phyloP scores from a whole-genome alignment of 37 sponge, comb jelly and placozoan species.

The Bolinopsis microptera region DNA sequence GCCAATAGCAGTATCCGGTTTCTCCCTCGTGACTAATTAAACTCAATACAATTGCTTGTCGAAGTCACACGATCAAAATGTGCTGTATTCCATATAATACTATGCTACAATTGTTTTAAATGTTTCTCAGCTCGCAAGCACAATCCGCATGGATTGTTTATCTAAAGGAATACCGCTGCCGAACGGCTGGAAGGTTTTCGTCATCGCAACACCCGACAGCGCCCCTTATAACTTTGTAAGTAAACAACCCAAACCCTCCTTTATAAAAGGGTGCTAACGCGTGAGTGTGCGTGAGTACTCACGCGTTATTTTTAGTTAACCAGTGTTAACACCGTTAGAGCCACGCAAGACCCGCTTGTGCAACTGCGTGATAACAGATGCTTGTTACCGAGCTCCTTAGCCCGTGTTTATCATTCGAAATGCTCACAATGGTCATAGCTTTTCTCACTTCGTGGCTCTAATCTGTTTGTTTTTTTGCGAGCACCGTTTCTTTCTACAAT shows the following conservation, averaged over 20 bases:
- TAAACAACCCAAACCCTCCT: not conserved
- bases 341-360: not conserved
- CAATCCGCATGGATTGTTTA: conserved; percentile 3
- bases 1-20: not conserved
- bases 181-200: conserved; percentile 2
- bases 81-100: not conserved
- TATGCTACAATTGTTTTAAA: conserved; percentile 11
- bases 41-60: not conserved
- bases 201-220: not conserved
- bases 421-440: not conserved
- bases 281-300: not conserved
- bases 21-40: not conserved
- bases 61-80: not conserved
- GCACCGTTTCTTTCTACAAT: not conserved
- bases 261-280: not conserved
- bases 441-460: not conserved
- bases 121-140: conserved; percentile 15
- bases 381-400: not conserved
- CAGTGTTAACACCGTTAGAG: no score
- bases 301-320: not conserved
- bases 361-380: not conserved
- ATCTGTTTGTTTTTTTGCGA: not conserved
- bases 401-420: not conserved
- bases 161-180: conserved; percentile 27
- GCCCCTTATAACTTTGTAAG: not conserved